Evolutionary conservation across 2,797 vertebrate genomes (phyloP).

Genomic region (Danio albolineatus): DNA sequence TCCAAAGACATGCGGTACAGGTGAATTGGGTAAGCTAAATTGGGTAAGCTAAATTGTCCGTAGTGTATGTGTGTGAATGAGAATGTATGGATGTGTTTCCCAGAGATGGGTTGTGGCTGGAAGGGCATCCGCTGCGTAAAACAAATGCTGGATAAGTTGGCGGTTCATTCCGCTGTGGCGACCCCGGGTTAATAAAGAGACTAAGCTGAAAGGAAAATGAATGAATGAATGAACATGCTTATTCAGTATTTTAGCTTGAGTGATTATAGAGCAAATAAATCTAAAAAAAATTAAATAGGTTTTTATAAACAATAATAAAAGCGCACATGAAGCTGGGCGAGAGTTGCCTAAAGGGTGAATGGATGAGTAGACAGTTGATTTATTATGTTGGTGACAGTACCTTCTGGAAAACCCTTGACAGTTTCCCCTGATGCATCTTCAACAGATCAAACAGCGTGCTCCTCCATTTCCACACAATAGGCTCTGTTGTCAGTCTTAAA

Average conservation of each 20-base stretch:
- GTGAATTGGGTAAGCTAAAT: too few relatives aligned
- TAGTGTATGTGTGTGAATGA: too few relatives aligned
- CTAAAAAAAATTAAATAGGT: background rate
- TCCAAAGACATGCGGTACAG: too few relatives aligned
- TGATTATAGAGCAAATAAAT: background rate
- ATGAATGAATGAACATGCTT: too few relatives aligned
- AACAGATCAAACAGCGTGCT: constrained; percentile 51
- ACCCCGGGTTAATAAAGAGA: too few relatives aligned
- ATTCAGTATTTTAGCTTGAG: background rate
- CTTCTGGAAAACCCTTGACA: constrained; percentile 53
- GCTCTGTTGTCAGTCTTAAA: constrained; percentile 43
- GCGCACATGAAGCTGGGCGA: constrained; percentile 10
- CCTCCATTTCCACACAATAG: constrained; percentile 51
- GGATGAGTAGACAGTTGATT: constrained; percentile 56
- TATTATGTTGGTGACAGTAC: constrained; percentile 57
- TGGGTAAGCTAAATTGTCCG: too few relatives aligned
- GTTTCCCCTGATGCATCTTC: constrained; percentile 48
- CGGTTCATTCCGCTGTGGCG: too few relatives aligned
- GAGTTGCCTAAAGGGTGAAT: constrained; percentile 37
- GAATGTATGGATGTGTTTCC: too few relatives aligned
- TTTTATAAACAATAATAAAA: constrained; percentile 23
- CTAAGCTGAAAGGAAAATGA: too few relatives aligned
- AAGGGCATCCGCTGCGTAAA: too few relatives aligned
- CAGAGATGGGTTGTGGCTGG: too few relatives aligned
- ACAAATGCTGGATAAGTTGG: too few relatives aligned